These are phyloP conservation scores for Liopterus haemorrhoidalis DNA, from an alignment of 2,888 invertebrate species.

Conservation along the genomic window DNA sequence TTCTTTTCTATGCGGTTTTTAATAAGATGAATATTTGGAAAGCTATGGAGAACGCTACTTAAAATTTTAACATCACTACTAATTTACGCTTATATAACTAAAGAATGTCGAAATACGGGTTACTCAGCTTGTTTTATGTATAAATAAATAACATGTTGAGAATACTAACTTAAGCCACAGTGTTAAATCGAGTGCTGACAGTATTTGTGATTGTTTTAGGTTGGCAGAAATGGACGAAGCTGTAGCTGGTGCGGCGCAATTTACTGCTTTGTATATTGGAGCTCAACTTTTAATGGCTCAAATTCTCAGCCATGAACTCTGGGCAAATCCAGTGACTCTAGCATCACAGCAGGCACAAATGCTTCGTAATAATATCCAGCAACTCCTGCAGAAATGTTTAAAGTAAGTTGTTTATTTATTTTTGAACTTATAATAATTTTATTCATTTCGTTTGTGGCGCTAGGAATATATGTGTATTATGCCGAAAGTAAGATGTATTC, in stretches of 20 bases:
- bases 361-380: conserved; percentile 47
- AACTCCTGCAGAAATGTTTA: conserved; percentile 57
- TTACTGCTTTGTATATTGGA: conserved; percentile 73
- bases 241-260: conserved; percentile 74
- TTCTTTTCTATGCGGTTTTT: too few species aligned
- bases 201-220: conserved; percentile 37
- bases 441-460: too few species aligned
- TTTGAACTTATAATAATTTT: conserved; percentile 1
- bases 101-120: too few species aligned
- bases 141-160: too few species aligned
- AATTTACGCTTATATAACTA: too few species aligned
- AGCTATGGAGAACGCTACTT: too few species aligned
- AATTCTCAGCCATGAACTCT: conserved; percentile 44
- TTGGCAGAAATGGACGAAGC: conserved; percentile 73
- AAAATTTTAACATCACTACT: too few species aligned
- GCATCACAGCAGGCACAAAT: conserved; percentile 46
- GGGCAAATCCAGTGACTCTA: conserved; percentile 46
- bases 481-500: too few species aligned
- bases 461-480: too few species aligned
- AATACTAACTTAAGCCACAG: too few species aligned
- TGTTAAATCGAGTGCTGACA: background rate
- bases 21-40: too few species aligned
- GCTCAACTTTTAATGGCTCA: conserved; percentile 57
- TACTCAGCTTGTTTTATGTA: too few species aligned
- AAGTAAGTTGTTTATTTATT: conserved; percentile 42